Percentiles rank a stretch among this genome's conserved stretches.
Evolutionary conservation across 2,113 vertebrate genomes (phyloP).

Genomic region (Cyprinodon tularosa): DNA sequence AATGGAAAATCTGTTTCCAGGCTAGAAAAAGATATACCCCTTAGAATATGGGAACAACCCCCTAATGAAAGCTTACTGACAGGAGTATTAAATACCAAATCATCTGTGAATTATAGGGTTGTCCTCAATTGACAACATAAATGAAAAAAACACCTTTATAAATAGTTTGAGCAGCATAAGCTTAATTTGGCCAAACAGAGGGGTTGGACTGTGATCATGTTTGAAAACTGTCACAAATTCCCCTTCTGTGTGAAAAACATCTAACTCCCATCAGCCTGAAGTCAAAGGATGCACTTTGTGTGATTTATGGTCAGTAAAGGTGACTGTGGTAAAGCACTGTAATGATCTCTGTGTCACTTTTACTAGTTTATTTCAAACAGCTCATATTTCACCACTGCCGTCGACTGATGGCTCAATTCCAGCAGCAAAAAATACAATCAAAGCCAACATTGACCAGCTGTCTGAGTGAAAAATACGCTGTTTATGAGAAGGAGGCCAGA

Average conservation of each 20-base stretch:
- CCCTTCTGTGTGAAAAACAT: constrained; percentile 23
- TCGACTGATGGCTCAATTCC: constrained; percentile 66
- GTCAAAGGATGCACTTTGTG: constrained; percentile 39
- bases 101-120: neutral
- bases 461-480: constrained; percentile 66
- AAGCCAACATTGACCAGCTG: constrained; percentile 71
- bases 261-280: constrained; percentile 45
- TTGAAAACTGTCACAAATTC: constrained; percentile 20
- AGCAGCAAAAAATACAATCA: constrained; percentile 72
- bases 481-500: constrained; percentile 50
- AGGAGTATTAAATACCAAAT: constrained; percentile 12
- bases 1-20: neutral
- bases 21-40: neutral
- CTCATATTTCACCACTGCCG: constrained; percentile 64
- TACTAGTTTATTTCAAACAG: constrained; percentile 64
- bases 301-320: constrained; percentile 47
- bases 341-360: constrained; percentile 71
- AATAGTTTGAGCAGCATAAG: constrained; percentile 1
- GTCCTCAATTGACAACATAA: neutral
- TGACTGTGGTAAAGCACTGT: constrained; percentile 55
- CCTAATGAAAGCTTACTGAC: constrained; percentile 12
- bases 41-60: neutral
- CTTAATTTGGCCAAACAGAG: constrained; percentile 6
- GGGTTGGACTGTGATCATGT: constrained; percentile 29
- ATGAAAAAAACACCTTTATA: neutral